Evolutionary conservation across 2,113 vertebrate species (phyloP).

Genomic region (Bos javanicus): DNA sequence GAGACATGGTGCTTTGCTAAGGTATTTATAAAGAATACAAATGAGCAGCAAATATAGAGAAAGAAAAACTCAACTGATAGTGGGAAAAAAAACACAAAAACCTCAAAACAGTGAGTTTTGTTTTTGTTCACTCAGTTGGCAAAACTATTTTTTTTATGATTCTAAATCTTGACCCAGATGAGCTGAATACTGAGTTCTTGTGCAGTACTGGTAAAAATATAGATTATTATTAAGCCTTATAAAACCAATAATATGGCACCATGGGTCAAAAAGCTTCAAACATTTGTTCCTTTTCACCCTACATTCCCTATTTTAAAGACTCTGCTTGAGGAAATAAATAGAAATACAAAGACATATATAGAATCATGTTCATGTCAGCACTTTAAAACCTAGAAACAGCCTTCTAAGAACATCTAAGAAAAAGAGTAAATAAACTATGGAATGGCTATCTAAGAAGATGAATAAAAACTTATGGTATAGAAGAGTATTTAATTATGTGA

Average conservation of each 20-base stretch:
- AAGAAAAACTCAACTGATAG: not conserved
- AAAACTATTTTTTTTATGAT: not conserved
- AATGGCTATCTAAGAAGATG: not conserved
- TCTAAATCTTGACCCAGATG: not conserved
- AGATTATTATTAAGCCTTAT: not conserved
- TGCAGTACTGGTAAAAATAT: not conserved
- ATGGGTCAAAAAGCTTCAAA: not conserved
- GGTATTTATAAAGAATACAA: not conserved
- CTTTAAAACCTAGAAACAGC: not conserved
- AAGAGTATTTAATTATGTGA: not conserved
- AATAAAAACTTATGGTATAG: not conserved
- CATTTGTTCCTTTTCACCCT: not conserved
- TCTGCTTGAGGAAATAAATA: not conserved
- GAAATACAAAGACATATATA: not conserved
- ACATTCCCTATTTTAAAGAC: not conserved
- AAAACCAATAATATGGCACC: not conserved
- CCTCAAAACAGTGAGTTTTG: not conserved
- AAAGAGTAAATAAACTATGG: not conserved
- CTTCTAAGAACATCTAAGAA: not conserved
- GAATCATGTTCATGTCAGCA: not conserved
- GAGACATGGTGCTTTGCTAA: not conserved
- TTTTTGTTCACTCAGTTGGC: not conserved
- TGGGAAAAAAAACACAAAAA: not conserved
- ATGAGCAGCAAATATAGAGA: not conserved
- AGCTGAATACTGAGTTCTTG: not conserved